A percentile compares a stretch with the other conserved stretches of the same genome.
phyloP scores from a whole-genome alignment of 2,797 vertebrate species.

The Orestias chungarensis region DNA sequence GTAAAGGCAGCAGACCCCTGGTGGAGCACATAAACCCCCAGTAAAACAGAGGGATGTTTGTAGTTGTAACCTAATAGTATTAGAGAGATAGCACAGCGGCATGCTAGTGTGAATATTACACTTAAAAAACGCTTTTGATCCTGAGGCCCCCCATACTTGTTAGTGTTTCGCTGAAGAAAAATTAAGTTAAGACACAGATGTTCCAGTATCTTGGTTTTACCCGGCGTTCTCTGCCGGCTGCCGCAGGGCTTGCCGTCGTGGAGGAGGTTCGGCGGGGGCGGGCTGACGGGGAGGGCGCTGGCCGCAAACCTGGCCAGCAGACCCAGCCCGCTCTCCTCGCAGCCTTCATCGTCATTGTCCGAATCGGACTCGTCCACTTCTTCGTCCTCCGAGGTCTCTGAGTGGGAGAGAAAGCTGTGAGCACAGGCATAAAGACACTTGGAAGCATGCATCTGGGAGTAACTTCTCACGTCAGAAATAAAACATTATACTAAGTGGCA shows the following conservation, averaged over 20 bases:
- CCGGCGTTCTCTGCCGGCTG: constrained; percentile 88
- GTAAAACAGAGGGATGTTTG: background rate
- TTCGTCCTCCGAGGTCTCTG: constrained; percentile 83
- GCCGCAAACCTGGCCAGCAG: constrained; percentile 93
- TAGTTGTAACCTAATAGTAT: background rate
- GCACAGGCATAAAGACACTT: constrained; percentile 14
- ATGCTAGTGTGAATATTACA: no score
- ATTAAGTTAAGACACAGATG: background rate
- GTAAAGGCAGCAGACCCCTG: no score
- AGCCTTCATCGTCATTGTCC: constrained; percentile 10
- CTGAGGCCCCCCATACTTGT: no score
- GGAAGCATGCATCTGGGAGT: constrained; percentile 6
- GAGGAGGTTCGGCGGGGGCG: constrained; percentile 83
- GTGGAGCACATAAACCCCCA: background rate
- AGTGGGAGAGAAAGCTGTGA: constrained; percentile 47
- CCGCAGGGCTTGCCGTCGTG: constrained; percentile 91
- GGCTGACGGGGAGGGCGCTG: constrained; percentile 86
- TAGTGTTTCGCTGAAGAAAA: no score
- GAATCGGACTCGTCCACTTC: constrained; percentile 80
- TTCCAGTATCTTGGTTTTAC: constrained; percentile 70
- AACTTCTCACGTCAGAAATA: constrained; percentile 31
- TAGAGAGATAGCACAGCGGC: no score
- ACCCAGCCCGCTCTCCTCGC: constrained; percentile 93
- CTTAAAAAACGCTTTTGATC: no score
- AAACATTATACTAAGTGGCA: background rate